Percentiles rank a stretch among this genome's conserved stretches.
These are phyloP conservation scores for Motacilla tschutschensis DNA, from an alignment of 2,113 vertebrate species.

Conservation along the genomic window DNA sequence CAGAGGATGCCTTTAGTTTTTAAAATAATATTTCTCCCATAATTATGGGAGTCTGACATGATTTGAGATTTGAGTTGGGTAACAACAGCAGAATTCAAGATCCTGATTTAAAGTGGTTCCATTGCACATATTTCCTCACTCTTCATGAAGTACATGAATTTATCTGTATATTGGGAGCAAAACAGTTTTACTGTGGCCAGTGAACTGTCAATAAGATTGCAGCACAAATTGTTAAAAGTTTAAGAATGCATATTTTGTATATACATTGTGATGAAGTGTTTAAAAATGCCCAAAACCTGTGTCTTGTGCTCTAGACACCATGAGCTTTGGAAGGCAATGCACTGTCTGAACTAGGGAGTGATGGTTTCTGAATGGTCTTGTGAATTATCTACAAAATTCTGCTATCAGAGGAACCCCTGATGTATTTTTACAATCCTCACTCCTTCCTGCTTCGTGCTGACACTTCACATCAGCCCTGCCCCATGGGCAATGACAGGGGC, in stretches of 20 bases:
- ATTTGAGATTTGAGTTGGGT: background rate
- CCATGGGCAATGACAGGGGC: background rate
- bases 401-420: background rate
- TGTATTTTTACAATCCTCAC: background rate
- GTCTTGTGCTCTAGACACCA: background rate
- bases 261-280: background rate
- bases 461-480: background rate
- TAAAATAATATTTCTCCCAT: background rate
- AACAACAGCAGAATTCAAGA: background rate
- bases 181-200: background rate
- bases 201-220: background rate
- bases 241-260: rapidly evolving
- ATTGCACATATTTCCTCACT: background rate
- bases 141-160: background rate
- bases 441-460: background rate
- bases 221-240: background rate
- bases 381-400: background rate
- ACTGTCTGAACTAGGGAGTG: background rate
- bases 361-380: background rate
- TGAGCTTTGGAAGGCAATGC: background rate
- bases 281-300: background rate
- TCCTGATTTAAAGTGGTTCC: background rate
- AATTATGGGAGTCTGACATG: background rate
- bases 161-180: background rate
- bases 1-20: background rate